Conservation (phyloP, 2,797 vertebrate species). For the Eulemur coronatus region DNA sequence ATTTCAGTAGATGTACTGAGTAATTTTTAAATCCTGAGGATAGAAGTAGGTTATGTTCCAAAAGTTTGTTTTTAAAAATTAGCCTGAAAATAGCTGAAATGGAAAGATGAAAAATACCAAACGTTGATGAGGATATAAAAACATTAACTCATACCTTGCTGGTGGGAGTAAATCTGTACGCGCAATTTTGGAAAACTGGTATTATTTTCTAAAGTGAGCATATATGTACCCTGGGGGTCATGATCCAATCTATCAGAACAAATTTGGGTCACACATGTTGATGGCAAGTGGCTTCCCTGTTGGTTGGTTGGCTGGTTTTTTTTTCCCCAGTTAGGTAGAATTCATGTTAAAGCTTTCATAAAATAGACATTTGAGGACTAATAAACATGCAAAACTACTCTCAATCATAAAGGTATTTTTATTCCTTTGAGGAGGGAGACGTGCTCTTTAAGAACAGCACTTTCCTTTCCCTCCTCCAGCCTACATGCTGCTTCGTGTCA, state of each 20-base stretch:
- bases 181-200: neutral
- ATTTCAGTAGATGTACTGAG: neutral
- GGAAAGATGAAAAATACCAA: neutral
- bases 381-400: neutral
- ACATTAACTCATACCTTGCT: neutral
- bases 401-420: neutral
- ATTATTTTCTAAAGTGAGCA: neutral
- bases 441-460: neutral
- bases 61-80: neutral
- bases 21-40: neutral
- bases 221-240: neutral
- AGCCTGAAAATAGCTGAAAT: neutral
- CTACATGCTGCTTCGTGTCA: slow-evolving; percentile 12
- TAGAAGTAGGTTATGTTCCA: neutral
- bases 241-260: neutral
- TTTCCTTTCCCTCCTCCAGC: slow-evolving; percentile 73
- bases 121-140: neutral
- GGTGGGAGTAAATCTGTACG: neutral
- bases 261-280: neutral
- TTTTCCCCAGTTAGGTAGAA: neutral
- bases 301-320: neutral
- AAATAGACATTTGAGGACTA: neutral
- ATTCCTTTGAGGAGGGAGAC: neutral
- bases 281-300: neutral
- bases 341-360: neutral